Base-by-base conservation (phyloP, 1,140 invertebrate species). In the Microvelia longipes region DNA sequence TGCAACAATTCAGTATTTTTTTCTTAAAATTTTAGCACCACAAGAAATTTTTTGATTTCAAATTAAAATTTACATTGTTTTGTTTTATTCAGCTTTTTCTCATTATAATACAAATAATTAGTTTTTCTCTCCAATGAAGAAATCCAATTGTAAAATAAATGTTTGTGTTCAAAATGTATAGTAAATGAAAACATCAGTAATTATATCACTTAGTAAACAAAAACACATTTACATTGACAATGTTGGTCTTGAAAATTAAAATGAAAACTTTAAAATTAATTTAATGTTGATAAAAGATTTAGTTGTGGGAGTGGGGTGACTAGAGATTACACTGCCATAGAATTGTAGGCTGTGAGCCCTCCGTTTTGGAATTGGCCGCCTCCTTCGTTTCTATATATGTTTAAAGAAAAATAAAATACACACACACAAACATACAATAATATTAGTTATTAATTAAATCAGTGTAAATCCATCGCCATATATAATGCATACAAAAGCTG, bases 251-350 rank as follows among this genome's bases (percentile, higher is more conserved):
- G 35, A 50, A 5, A 19, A 50, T 19, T 50, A 11, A 50, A 50
- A 11, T 11, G 35, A 50, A 50, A 50, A 50, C 5, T 11, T 19
- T 50, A 50, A 50, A 50, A 50, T 50, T 50, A 19, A 19, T 50
- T 19, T 5, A 29, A 25, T 28, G 66, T 26, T 15, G 60, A 50
- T 66, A 61, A 25, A 26, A 24, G 27, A 19, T 66, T 19, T 27
- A 24, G 30, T 66, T n/a, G 28, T 28, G 67, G 28, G 67, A 60
- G 70, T 64, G 66, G 60, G 69, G 66, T 73, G 69, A 72, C 74
- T 91, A 93, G 87, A 93, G 86, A 85, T 93, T 92, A 93, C 89
- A 93, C 90, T 92, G 91, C 91, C 90, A 93, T 88, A 91, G 90
- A 92, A 92, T 93, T 90, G 90, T 93, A 93, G 89, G 91, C 88